Percentiles rank a stretch among this genome's conserved stretches.
Evolutionary conservation across 2,113 vertebrate species (phyloP).

Genomic region (Mormoops blainvillei): DNA sequence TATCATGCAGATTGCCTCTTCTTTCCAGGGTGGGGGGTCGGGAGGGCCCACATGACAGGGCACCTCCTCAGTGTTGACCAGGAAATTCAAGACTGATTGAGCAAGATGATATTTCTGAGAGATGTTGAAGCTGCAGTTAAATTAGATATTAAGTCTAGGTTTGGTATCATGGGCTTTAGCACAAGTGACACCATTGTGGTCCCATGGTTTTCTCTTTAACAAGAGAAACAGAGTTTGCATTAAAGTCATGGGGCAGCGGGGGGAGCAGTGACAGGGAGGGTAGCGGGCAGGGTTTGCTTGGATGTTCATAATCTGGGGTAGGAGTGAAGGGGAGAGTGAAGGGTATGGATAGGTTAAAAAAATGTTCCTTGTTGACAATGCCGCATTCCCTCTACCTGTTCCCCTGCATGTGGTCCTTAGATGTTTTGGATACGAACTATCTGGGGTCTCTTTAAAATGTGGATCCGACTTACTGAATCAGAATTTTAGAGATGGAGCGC

Average conservation of each 20-base stretch:
- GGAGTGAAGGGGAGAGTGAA: no score
- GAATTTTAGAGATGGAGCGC: neutral
- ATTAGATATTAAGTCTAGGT: neutral
- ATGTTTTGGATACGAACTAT: neutral
- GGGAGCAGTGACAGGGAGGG: neutral
- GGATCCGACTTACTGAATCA: neutral
- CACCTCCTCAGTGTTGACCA: neutral
- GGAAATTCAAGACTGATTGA: neutral
- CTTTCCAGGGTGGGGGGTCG: neutral
- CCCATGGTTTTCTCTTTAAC: neutral
- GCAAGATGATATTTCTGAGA: neutral
- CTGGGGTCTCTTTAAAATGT: neutral
- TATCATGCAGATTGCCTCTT: neutral
- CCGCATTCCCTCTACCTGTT: neutral
- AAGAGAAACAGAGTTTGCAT: neutral
- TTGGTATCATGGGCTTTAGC: neutral
- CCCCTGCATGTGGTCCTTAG: neutral
- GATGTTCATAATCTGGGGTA: neutral
- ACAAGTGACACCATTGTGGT: neutral
- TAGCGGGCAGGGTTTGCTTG: neutral
- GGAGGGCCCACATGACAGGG: neutral
- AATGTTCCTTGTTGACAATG: neutral
- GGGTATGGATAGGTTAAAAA: neutral
- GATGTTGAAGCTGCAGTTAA: neutral
- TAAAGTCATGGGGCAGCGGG: neutral